A percentile compares a stretch with the other conserved stretches of the same genome.
Evolutionary conservation across 2,888 invertebrate genomes (phyloP).

Genomic region (Netelia fuscicornis): DNA sequence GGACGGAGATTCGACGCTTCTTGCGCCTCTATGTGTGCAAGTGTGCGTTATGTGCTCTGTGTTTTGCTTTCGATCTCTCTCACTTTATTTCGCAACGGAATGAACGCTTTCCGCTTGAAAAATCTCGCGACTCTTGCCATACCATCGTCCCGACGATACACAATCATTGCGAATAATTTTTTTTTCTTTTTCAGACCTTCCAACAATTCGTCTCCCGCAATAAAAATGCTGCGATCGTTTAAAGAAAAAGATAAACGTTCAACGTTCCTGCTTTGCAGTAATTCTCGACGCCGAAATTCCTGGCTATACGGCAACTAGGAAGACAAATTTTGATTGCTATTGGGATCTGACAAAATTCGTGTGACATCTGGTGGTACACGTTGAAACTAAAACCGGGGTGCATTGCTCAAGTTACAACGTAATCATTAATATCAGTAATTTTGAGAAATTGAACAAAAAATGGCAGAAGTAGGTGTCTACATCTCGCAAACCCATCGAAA

Average conservation of each 20-base stretch:
- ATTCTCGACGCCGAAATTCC: too few relatives aligned
- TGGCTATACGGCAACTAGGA: not conserved
- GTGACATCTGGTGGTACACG: too few relatives aligned
- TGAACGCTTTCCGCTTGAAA: slow-evolving; percentile 44
- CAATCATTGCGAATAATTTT: slow-evolving; percentile 2
- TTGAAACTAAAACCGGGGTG: too few relatives aligned
- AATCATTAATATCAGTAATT: too few relatives aligned
- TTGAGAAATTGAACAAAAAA: too few relatives aligned
- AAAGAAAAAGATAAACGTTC: not conserved
- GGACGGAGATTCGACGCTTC: slow-evolving; percentile 55
- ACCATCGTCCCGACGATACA: slow-evolving; percentile 11
- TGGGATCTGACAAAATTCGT: too few relatives aligned
- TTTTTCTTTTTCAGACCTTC: not conserved
- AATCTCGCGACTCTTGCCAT: slow-evolving; percentile 15
- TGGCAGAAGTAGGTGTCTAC: too few relatives aligned
- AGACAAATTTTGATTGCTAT: slow-evolving; percentile 4
- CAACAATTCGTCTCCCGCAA: slow-evolving; percentile 2
- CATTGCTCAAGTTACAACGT: too few relatives aligned
- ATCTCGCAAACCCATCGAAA: too few relatives aligned
- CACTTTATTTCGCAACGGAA: slow-evolving; percentile 40
- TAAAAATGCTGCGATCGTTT: not conserved
- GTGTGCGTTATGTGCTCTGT: slow-evolving; percentile 25
- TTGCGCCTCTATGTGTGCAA: not conserved
- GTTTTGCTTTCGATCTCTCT: slow-evolving; percentile 30
- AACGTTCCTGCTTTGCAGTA: not conserved